Evolutionary conservation across 2,888 invertebrate genomes (phyloP).

Genomic region (Heteropelma amictum): DNA sequence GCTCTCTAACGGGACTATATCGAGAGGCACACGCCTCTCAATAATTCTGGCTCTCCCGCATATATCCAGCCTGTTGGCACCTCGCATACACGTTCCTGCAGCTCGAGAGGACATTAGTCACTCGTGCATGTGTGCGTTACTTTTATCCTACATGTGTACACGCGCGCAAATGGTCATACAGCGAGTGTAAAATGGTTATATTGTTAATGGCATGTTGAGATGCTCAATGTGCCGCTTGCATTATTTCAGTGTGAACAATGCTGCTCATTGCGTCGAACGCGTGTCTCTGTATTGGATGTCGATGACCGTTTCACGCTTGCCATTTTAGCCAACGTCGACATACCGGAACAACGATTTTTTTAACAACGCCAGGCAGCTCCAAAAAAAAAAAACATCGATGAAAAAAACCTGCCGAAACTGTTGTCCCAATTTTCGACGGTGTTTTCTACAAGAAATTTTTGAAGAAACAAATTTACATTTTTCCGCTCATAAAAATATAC

Average conservation of each 20-base stretch:
- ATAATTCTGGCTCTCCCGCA: conserved; percentile 7
- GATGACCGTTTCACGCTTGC: background rate
- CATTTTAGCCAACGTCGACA: background rate
- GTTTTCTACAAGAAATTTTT: too few relatives aligned
- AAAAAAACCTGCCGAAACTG: too few relatives aligned
- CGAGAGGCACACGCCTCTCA: too few relatives aligned
- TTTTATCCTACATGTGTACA: too few relatives aligned
- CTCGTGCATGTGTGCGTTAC: background rate
- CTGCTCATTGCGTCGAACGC: conserved; percentile 21
- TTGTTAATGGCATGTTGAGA: conserved; percentile 1
- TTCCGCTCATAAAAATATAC: too few relatives aligned
- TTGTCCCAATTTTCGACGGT: too few relatives aligned
- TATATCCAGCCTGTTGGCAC: conserved; percentile 10
- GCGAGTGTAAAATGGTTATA: background rate
- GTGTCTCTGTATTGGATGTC: conserved; percentile 5
- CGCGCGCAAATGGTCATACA: too few relatives aligned
- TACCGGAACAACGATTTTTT: background rate
- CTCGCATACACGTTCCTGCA: background rate
- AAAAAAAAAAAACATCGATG: too few relatives aligned
- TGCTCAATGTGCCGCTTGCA: background rate
- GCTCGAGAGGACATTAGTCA: background rate
- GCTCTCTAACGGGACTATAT: background rate
- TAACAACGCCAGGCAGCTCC: too few relatives aligned
- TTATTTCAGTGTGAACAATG: conserved; percentile 18
- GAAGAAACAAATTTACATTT: too few relatives aligned